Percentiles rank a stretch among this genome's conserved stretches.
phyloP scores from a whole-genome alignment of 2,888 invertebrate genomes.

The Ceriagrion tenellum region DNA sequence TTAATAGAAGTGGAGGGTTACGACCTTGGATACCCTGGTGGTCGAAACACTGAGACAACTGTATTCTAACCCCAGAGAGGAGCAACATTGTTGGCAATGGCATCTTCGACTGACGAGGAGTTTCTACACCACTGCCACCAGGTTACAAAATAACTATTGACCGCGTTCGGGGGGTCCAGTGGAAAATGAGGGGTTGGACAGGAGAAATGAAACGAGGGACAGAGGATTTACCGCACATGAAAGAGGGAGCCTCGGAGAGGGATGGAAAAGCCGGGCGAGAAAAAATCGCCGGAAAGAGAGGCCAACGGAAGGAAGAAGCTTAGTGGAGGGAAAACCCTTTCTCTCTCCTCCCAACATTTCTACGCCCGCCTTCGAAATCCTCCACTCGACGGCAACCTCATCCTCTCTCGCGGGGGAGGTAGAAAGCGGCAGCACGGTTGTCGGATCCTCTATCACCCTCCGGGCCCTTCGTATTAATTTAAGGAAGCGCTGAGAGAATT shows the following conservation, averaged over 20 bases:
- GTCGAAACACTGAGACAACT: no score
- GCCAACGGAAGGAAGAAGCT: neutral
- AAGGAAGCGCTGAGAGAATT: constrained; percentile 37
- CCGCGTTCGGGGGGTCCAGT: no score
- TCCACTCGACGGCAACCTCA: neutral
- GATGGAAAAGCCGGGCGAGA: neutral
- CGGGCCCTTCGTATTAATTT: constrained; percentile 11
- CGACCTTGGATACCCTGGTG: no score
- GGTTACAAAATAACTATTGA: no score
- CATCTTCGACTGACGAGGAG: no score
- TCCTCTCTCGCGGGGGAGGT: neutral
- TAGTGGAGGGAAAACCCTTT: neutral
- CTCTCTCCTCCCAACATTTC: neutral
- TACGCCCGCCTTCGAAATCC: neutral
- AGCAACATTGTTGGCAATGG: no score
- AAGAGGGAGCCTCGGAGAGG: neutral
- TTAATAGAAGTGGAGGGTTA: no score
- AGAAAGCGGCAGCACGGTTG: neutral
- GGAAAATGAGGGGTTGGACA: neutral
- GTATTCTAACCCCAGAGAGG: no score
- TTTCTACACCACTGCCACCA: no score
- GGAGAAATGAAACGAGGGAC: neutral
- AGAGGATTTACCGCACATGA: neutral
- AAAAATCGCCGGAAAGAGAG: neutral
- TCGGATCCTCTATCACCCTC: constrained; percentile 60